phyloP scores from a whole-genome alignment of 2,113 vertebrate species.

The Furnarius figulus region DNA sequence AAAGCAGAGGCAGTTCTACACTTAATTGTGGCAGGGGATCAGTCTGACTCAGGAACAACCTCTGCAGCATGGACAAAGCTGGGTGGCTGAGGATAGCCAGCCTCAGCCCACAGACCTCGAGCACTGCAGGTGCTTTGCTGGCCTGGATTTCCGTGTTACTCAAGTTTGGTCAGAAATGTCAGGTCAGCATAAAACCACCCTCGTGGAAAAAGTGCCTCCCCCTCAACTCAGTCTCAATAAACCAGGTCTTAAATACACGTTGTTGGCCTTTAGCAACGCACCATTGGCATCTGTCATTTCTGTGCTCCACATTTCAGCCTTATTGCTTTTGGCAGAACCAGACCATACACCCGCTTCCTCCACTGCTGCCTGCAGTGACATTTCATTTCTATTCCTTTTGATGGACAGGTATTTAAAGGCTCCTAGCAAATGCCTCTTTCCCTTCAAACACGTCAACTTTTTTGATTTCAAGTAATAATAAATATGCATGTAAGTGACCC shows the following conservation, averaged over 20 bases:
- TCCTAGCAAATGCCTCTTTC: constrained; percentile 28
- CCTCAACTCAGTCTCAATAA: rapidly evolving
- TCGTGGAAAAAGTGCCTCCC: neutral
- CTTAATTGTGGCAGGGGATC: neutral
- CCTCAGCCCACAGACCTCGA: rapidly evolving
- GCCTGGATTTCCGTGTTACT: neutral
- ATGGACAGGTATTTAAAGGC: constrained; percentile 21
- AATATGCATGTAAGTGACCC: neutral
- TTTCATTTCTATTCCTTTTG: neutral
- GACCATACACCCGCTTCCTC: neutral
- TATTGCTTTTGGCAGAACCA: constrained; percentile 24
- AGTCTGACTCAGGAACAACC: neutral
- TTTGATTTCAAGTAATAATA: neutral
- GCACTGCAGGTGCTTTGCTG: neutral
- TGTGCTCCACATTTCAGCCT: neutral
- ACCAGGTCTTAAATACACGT: rapidly evolving
- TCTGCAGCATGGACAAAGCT: neutral
- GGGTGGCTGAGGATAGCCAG: neutral
- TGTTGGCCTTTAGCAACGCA: neutral
- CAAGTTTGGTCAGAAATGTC: neutral
- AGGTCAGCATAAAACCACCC: neutral
- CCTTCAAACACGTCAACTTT: neutral
- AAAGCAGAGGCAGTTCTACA: neutral
- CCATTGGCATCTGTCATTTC: neutral
- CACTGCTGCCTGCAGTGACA: neutral